phyloP scores from a whole-genome alignment of 2,888 invertebrate genomes.

The Drosophila paucipuncta region DNA sequence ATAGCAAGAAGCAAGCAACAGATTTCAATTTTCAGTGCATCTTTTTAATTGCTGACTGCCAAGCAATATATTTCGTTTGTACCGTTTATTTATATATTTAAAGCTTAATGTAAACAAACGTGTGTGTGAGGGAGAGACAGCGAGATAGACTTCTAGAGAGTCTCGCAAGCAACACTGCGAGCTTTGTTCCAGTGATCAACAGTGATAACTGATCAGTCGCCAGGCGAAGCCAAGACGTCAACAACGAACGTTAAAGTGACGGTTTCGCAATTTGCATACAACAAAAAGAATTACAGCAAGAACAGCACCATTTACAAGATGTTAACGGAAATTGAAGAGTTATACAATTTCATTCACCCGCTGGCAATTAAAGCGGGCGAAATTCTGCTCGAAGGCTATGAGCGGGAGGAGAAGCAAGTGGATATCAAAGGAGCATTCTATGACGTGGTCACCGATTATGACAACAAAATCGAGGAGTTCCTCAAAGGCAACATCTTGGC shows the following conservation, averaged over 20 bases:
- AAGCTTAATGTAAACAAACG: slow-evolving; percentile 50
- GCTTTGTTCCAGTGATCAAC: slow-evolving; percentile 22
- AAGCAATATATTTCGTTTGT: slow-evolving; percentile 18
- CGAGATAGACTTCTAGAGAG: background rate
- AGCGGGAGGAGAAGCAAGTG: slow-evolving; percentile 73
- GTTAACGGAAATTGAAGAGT: slow-evolving; percentile 76
- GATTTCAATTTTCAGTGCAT: slow-evolving; percentile 58
- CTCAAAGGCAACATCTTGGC: slow-evolving; percentile 87
- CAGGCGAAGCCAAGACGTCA: slow-evolving; percentile 6
- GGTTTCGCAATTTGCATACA: slow-evolving; percentile 15
- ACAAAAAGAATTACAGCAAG: background rate
- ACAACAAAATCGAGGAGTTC: slow-evolving; percentile 90
- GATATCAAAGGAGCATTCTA: slow-evolving; percentile 87
- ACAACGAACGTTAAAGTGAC: slow-evolving; percentile 11
- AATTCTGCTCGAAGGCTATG: slow-evolving; percentile 83
- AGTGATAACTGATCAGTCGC: slow-evolving; percentile 31
- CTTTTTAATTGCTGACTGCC: slow-evolving; percentile 20
- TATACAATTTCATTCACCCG: slow-evolving; percentile 82
- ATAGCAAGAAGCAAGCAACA: slow-evolving; percentile 27
- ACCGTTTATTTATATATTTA: slow-evolving; percentile 41
- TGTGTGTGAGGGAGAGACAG: slow-evolving; percentile 4
- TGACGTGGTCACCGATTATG: slow-evolving; percentile 93
- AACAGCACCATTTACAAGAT: slow-evolving; percentile 39
- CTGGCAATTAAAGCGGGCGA: slow-evolving; percentile 82
- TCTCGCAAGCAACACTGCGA: background rate